Base-by-base conservation (phyloP, 2,888 invertebrate genomes). In the Axea sp. region DNA sequence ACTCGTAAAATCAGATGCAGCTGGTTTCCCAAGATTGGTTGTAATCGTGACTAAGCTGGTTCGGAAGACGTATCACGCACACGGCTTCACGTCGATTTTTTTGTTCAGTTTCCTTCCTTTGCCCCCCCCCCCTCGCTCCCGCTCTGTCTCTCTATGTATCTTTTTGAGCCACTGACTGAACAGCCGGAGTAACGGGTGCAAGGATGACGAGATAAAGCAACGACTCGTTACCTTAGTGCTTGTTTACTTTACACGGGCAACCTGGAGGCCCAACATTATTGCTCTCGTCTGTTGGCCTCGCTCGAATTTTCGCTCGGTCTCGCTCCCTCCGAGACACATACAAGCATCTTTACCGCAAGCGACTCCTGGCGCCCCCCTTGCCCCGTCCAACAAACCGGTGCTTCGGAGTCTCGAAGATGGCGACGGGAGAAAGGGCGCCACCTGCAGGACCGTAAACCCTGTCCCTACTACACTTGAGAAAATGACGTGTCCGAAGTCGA, bases 361-460 rank as follows among this genome's bases (percentile, higher is more conserved):
- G 26, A 28, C 41, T 64, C 4, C 30, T 12, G 19, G 19, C 37
- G 26, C 35, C 43, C 26, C n/a, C 37, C 24, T 64, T 47, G 67
- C 76, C 77, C 77, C 67, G 55, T 57, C 65, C 17, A 9, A 3
- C 28, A 67, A 73, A 73, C 73, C 73, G 73, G 73, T 72, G 62
- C 62, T 55, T 28, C 49, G 37, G 28, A 49, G 68, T 14, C 45
- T 28, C 30, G 53, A 69, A 59, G 53, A 74, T 69, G 65, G 65
- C 59, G 64, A 64, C 59, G 47, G 69, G 69, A 53, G 67, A 67
- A 71, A 67, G 60, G 75, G 71, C 75, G 71, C 65, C 67, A 69
- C 67, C 64, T 73, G 76, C 75, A 77, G 76, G 76, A 76, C 78
- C 79, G 83, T 83, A 83, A 83, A 83, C 83, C 82, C 81, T 83